Evolutionary conservation across 64 coral and sea anemone genomes (phyloP).

Genomic region (Astreopora myriophthalma): DNA sequence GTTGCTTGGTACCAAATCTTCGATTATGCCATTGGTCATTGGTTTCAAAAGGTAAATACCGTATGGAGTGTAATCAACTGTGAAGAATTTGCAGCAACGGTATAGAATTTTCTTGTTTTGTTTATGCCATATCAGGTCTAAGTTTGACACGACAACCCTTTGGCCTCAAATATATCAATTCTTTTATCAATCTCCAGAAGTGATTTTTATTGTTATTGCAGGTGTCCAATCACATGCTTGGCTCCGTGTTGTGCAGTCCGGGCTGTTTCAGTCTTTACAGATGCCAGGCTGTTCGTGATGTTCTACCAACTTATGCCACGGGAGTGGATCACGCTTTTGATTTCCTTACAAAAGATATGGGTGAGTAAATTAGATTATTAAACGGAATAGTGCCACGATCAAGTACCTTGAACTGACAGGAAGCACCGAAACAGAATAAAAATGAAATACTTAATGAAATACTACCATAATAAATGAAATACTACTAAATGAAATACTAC

Average conservation of each 20-base stretch:
- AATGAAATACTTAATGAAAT: no score
- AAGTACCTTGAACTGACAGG: no score
- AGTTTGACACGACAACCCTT: no score
- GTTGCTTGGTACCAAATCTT: constrained; percentile 97
- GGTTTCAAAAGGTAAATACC: constrained; percentile 83
- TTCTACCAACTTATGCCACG: constrained; percentile 78
- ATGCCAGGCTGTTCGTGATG: constrained; percentile 72
- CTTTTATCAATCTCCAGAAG: no score
- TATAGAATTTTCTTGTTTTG: no score
- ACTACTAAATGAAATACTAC: no score
- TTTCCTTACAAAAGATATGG: constrained; percentile 92
- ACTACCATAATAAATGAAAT: no score
- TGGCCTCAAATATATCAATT: no score
- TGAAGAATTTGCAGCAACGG: neutral
- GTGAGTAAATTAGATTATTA: constrained; percentile 36
- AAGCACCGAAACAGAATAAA: no score
- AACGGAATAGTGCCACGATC: no score
- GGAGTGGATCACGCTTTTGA: constrained; percentile 78
- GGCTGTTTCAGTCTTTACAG: constrained; percentile 96
- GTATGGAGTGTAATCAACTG: neutral
- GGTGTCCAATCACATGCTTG: constrained; percentile 92
- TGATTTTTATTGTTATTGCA: neutral
- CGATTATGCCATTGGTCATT: constrained; percentile 96
- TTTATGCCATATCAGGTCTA: no score
- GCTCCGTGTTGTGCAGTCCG: constrained; percentile 87